Evolutionary conservation across 2,888 invertebrate species (phyloP), one percentile per base, ranked within the genome.

Genomic region (Oxycera nigricornis): DNA sequence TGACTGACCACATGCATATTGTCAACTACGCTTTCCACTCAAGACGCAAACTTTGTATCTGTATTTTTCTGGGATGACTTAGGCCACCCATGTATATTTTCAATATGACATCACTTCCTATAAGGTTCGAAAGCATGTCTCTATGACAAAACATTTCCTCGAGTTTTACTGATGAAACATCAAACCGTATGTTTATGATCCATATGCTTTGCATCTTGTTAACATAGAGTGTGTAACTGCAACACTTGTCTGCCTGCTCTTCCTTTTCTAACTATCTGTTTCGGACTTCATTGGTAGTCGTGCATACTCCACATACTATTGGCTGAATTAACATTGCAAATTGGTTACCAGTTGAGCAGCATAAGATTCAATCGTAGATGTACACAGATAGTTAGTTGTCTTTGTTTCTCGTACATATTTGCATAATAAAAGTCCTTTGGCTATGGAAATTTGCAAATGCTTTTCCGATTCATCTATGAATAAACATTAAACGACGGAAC

Each of bases 151-250:
- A 55, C 52, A 55, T 55, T 55, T 55, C 52, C 52, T 24, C 4
- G 52, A 55, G 4, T 55, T 6, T 3, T 24, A 3, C 22, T 6
- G 11, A 55, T 24, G 2, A 55, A 55, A 6, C 22, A 22, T 7
- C 35, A 46, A 46, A 7, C 46, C 46, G 24, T n/a, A 22, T 55
- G 50, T 50, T 55, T 6, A 55, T 55, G 20, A 24, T 55, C 52
- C 52, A 55, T 22, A 55, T 55, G 52, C 24, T 55, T 55, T 55
- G 52, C 52, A 55, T 55, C 52, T 55, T 55, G 52, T 55, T 55
- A 50, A 55, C 52, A 55, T 11, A 55, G 52, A 55, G 11, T 22
- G 52, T 24, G 52, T 55, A 55, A 55, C 52, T 55, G 3, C n/a
- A n/a, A 11, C 6, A n/a, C 46, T 46, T 55, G 52, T 24, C 17